Percentiles rank a stretch among this genome's conserved stretches.
Conservation (phyloP, 2,888 invertebrate species). For the Scaptomyza tumidula region DNA sequence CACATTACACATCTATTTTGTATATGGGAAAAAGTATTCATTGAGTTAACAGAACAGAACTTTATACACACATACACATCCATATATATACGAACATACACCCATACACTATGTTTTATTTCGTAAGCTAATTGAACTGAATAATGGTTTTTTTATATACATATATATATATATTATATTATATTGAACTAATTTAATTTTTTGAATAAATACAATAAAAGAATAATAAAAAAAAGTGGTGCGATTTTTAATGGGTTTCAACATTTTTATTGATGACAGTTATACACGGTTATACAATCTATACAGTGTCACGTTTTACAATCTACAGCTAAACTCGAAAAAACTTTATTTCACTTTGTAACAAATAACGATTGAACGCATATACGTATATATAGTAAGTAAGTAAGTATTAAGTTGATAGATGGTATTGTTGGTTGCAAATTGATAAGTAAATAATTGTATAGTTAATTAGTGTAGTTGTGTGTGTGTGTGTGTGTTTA, state of each 20-base stretch:
- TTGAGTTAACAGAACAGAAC: constrained; percentile 56
- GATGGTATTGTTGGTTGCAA: constrained; percentile 15
- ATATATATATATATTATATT: constrained; percentile 25
- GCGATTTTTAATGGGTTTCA: constrained; percentile 20
- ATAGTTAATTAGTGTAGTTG: neutral
- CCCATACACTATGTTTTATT: constrained; percentile 40
- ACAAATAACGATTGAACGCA: constrained; percentile 67
- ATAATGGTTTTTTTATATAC: constrained; percentile 53
- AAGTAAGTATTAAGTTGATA: constrained; percentile 23
- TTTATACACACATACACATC: constrained; percentile 29
- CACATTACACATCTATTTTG: constrained; percentile 10
- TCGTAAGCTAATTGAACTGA: constrained; percentile 74
- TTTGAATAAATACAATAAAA: constrained; percentile 59
- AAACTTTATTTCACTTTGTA: constrained; percentile 27
- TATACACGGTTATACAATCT: constrained; percentile 40
- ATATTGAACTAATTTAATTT: constrained; percentile 45
- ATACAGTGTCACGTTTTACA: constrained; percentile 32
- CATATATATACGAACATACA: neutral
- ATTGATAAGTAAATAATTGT: constrained; percentile 13
- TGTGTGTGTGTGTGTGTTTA: neutral
- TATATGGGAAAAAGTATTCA: constrained; percentile 55
- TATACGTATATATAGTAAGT: constrained; percentile 43
- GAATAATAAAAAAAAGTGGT: constrained; percentile 7
- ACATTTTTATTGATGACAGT: constrained; percentile 49
- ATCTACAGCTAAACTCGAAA: constrained; percentile 48